Conservation (phyloP, 2,113 vertebrate species). For the Bujurquina vittata region DNA sequence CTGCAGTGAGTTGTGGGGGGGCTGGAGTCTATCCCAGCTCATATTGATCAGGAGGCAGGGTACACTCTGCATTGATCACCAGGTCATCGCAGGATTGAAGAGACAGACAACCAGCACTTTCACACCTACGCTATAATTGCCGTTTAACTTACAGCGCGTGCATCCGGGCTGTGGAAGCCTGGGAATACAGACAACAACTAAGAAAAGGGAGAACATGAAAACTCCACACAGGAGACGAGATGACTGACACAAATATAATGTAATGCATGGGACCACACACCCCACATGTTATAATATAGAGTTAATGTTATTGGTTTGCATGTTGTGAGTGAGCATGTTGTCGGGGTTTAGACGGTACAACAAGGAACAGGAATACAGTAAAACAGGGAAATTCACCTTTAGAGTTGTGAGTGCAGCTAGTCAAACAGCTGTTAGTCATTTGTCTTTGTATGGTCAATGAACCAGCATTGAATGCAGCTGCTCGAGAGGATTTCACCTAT, state of each 20-base stretch:
- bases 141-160: background rate
- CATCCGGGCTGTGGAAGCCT: background rate
- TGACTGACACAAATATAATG: background rate
- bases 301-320: background rate
- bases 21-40: background rate
- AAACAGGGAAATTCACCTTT: constrained; percentile 66
- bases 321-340: background rate
- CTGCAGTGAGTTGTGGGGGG: background rate
- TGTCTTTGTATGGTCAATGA: constrained; percentile 83
- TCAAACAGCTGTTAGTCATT: constrained; percentile 88
- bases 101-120: background rate
- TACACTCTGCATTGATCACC: background rate
- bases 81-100: background rate
- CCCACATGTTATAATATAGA: background rate
- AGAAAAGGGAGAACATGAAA: background rate
- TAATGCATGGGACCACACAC: background rate
- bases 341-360: background rate
- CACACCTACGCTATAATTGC: background rate
- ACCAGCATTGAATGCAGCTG: constrained; percentile 82
- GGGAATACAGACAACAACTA: background rate
- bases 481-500: constrained; percentile 76
- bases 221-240: background rate
- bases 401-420: constrained; percentile 73
- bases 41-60: background rate
- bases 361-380: constrained; percentile 6